Percentiles rank a stretch among this genome's conserved stretches.
Conservation (phyloP, 2,797 vertebrate genomes). For the Neosalanx taihuensis region DNA sequence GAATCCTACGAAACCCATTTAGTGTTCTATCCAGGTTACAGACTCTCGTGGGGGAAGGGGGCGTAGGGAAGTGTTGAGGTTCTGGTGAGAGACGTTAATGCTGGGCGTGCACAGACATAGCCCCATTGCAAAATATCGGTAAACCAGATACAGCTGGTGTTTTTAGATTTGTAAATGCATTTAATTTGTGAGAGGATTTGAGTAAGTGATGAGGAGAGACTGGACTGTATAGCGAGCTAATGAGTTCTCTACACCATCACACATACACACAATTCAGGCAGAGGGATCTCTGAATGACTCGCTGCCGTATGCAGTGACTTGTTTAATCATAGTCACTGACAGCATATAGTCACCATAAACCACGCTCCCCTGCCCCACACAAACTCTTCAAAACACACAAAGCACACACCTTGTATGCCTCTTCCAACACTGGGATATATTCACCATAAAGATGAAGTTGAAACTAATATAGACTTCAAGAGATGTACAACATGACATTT, state of each 20-base stretch:
- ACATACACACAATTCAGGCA: too few relatives aligned
- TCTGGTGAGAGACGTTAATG: conserved; percentile 21
- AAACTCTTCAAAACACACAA: not conserved
- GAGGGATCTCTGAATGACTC: not conserved
- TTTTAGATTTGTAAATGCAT: conserved; percentile 39
- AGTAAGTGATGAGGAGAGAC: conserved; percentile 25
- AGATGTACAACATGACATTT: too few relatives aligned
- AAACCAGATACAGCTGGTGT: conserved; percentile 16
- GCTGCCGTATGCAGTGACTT: not conserved
- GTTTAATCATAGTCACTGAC: not conserved
- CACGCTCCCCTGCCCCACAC: not conserved
- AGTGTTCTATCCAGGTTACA: conserved; percentile 39
- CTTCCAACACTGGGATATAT: not conserved
- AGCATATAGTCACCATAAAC: not conserved
- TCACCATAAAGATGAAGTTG: too few relatives aligned
- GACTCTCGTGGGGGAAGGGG: conserved; percentile 31
- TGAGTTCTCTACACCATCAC: not conserved
- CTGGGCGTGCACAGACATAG: conserved; percentile 12
- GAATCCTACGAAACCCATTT: conserved; percentile 39
- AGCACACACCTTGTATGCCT: not conserved
- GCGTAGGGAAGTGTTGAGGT: conserved; percentile 11
- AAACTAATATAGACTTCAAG: too few relatives aligned
- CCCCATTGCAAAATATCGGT: conserved; percentile 13
- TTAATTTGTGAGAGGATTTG: conserved; percentile 44
- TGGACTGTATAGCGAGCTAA: conserved; percentile 10